Conservation (phyloP, 2,888 invertebrate species). For the Apantesis nais region DNA sequence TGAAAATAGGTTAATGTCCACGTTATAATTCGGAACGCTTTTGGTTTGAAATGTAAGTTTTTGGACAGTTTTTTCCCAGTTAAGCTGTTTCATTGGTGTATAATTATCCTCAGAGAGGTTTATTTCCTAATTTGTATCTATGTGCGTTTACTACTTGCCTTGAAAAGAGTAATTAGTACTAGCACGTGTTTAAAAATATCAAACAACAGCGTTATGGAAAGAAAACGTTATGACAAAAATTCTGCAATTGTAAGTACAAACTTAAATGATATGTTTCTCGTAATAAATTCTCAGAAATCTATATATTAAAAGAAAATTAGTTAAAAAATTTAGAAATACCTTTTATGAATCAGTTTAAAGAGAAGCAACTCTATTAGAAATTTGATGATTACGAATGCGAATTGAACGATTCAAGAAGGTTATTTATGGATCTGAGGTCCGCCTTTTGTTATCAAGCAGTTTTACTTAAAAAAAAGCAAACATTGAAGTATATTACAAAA, state of each 20-base stretch:
- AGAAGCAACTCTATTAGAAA: neutral
- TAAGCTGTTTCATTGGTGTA: neutral
- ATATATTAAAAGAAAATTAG: neutral
- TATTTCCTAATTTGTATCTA: neutral
- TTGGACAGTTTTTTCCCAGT: neutral
- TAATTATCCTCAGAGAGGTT: neutral
- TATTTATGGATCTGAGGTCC: neutral
- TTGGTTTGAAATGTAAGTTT: neutral
- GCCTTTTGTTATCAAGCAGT: neutral
- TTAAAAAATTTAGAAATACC: neutral
- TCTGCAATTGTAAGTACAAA: conserved; percentile 7
- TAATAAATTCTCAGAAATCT: neutral
- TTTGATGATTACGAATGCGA: neutral
- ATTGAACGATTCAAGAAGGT: neutral
- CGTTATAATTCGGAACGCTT: neutral
- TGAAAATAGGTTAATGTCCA: conserved; percentile 3
- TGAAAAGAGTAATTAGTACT: neutral
- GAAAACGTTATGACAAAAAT: neutral
- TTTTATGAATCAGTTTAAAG: neutral
- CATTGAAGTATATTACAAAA: neutral
- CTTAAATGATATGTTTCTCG: neutral
- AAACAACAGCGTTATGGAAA: neutral
- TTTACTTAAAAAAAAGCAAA: neutral
- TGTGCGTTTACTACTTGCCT: neutral
- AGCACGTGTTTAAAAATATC: neutral